A percentile compares a stretch with the other conserved stretches of the same genome.
Conservation (phyloP, 2,113 vertebrate genomes). For the Campylomormyrus numenius region DNA sequence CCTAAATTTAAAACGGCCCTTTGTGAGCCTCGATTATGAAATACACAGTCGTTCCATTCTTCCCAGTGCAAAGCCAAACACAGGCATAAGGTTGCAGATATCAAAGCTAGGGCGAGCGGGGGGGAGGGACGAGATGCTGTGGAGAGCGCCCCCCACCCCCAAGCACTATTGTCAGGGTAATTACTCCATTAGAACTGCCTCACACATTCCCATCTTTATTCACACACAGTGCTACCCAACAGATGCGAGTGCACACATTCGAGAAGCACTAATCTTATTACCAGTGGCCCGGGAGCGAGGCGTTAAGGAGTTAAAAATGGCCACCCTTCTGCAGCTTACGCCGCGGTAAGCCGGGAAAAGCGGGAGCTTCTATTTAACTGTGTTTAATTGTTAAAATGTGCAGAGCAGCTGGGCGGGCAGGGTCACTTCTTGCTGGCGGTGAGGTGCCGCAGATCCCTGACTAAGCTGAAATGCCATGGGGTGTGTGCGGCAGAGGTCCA, state of each 20-base stretch:
- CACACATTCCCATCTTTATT: constrained; percentile 6
- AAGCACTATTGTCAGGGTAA: constrained; percentile 21
- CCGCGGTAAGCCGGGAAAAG: not conserved
- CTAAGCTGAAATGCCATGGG: not conserved
- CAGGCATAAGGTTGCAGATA: constrained; percentile 22
- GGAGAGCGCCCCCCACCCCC: not conserved
- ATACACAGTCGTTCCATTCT: constrained; percentile 30
- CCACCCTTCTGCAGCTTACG: not conserved
- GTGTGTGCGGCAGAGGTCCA: not conserved
- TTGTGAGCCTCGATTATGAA: constrained; percentile 23
- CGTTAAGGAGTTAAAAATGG: not conserved
- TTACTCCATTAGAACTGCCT: constrained; percentile 19
- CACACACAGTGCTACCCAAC: not conserved
- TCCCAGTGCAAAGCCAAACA: constrained; percentile 19
- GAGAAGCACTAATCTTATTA: not conserved
- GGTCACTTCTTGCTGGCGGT: not conserved
- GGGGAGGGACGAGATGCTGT: not conserved
- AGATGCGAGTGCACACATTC: not conserved
- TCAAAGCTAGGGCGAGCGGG: not conserved
- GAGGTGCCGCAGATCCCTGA: not conserved
- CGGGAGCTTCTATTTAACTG: not conserved
- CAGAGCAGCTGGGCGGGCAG: not conserved
- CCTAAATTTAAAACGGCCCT: constrained; percentile 36
- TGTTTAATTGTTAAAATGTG: constrained; percentile 2
- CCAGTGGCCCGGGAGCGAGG: not conserved